A percentile compares a stretch with the other conserved stretches of the same genome.
phyloP scores from a whole-genome alignment of 2,113 vertebrate genomes.

The Spizaetus ornatus region DNA sequence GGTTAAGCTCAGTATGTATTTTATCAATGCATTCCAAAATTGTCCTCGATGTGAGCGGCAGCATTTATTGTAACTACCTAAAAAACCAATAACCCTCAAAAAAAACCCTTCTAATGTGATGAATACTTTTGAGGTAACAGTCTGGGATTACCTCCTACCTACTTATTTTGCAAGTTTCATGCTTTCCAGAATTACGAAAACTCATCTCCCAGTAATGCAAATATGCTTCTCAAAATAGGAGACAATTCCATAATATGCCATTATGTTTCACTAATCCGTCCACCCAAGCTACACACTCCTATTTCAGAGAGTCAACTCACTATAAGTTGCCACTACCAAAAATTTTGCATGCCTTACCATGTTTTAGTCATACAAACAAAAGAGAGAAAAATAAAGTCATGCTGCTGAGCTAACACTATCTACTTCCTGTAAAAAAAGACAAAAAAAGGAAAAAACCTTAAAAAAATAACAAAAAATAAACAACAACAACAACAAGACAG shows the following conservation, averaged over 20 bases:
- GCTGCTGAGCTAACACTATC: not conserved
- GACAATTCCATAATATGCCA: not conserved
- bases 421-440: not conserved
- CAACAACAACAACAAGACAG: not conserved
- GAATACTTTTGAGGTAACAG: not conserved
- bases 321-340: not conserved
- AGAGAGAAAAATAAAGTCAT: not conserved
- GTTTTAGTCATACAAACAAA: not conserved
- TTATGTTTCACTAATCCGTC: not conserved
- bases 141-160: not conserved
- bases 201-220: not conserved
- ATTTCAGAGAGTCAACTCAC: not conserved
- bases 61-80: not conserved
- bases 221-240: not conserved
- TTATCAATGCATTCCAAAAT: not conserved
- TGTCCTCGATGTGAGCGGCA: not conserved
- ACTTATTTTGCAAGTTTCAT: not conserved
- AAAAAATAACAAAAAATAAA: not conserved
- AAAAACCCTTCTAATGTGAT: not conserved
- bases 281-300: not conserved
- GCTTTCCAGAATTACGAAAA: not conserved
- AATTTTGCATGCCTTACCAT: not conserved
- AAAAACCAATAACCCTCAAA: not conserved
- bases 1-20: not conserved
- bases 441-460: rapidly evolving